These are phyloP conservation scores for Crioceris asparagi DNA, from an alignment of 2,888 invertebrate genomes.

Conservation along the genomic window DNA sequence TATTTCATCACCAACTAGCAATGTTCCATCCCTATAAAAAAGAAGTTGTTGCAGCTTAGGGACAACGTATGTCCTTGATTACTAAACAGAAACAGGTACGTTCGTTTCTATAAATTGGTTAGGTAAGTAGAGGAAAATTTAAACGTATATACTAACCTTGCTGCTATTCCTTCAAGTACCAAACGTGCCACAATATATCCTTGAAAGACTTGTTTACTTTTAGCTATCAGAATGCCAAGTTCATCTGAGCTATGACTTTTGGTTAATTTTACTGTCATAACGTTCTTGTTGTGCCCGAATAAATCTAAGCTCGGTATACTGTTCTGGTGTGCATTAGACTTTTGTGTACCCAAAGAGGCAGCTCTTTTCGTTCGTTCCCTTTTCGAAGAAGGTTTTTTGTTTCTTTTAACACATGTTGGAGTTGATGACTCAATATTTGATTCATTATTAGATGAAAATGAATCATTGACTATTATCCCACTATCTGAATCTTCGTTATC, in stretches of 20 bases:
- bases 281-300: conserved; percentile 21
- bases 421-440: conserved; percentile 5
- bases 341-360: conserved; percentile 41
- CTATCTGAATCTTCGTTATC: conserved; percentile 64
- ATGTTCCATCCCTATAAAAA: conserved; percentile 62
- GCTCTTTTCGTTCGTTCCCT: conserved; percentile 38
- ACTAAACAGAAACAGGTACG: no score
- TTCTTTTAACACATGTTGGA: background rate
- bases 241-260: conserved; percentile 50
- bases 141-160: conserved; percentile 46
- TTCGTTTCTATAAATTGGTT: background rate
- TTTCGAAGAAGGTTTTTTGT: background rate
- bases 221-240: conserved; percentile 62
- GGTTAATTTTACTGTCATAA: conserved; percentile 38
- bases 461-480: conserved; percentile 64
- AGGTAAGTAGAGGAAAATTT: no score
- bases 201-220: conserved; percentile 49
- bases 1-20: conserved; percentile 86
- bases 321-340: conserved; percentile 5
- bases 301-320: conserved; percentile 7
- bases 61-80: no score
- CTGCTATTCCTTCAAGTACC: conserved; percentile 57
- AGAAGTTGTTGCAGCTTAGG: no score
- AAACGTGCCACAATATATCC: conserved; percentile 62
- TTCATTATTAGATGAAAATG: conserved; percentile 44